Percentiles rank a stretch among this genome's conserved stretches.
These are phyloP conservation scores for Xyliphius kryptos DNA, from an alignment of 2,113 vertebrate genomes.

Conservation along the genomic window DNA sequence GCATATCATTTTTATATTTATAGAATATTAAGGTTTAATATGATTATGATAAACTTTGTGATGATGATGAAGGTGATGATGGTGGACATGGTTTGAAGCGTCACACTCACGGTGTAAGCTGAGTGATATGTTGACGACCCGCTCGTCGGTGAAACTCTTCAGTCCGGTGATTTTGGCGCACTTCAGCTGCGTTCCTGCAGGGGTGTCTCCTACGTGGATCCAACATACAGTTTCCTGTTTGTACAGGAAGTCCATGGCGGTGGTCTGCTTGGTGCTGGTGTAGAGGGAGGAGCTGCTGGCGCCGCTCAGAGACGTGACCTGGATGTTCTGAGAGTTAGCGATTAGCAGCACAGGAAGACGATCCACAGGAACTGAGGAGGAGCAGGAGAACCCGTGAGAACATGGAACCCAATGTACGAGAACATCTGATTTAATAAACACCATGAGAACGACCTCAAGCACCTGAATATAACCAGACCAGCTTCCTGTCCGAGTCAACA, in stretches of 20 bases:
- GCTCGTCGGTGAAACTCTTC: conserved; percentile 85
- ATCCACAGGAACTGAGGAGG: conserved; percentile 73
- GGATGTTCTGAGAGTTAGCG: conserved; percentile 94
- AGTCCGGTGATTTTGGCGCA: conserved; percentile 91
- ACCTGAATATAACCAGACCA: too few species aligned
- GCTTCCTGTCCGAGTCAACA: too few species aligned
- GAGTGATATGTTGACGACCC: conserved; percentile 90
- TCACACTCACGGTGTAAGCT: conserved; percentile 88
- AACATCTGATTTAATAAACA: too few species aligned
- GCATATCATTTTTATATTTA: too few species aligned
- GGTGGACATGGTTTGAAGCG: too few species aligned
- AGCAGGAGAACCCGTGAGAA: neutral
- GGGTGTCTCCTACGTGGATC: conserved; percentile 86
- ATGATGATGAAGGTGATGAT: too few species aligned
- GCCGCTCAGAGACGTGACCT: conserved; percentile 86
- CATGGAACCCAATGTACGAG: too few species aligned
- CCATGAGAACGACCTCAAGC: too few species aligned
- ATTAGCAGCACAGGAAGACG: conserved; percentile 87
- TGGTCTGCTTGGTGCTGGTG: conserved; percentile 90
- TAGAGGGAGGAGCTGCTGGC: conserved; percentile 77
- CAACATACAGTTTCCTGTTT: conserved; percentile 87
- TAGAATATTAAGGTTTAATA: too few species aligned
- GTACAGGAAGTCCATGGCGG: conserved; percentile 96
- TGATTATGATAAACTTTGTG: too few species aligned
- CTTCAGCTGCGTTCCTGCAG: conserved; percentile 81